These are phyloP conservation scores for Rhadinocentrus ornatus DNA, from an alignment of 2,797 vertebrate genomes.

Conservation along the genomic window DNA sequence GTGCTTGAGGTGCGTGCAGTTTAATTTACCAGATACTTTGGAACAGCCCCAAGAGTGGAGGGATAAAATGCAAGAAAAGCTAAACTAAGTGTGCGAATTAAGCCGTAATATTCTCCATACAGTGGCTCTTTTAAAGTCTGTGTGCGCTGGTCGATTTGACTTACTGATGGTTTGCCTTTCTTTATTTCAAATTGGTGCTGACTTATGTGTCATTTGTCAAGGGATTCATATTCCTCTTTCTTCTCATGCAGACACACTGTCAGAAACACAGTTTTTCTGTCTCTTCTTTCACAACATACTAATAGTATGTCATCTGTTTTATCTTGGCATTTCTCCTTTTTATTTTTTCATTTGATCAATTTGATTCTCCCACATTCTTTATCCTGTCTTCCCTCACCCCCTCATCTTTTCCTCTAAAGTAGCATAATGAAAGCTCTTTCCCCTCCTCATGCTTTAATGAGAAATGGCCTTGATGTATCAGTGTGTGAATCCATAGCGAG, in stretches of 20 bases:
- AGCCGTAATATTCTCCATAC: conserved; percentile 35
- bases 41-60: conserved; percentile 50
- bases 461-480: conserved; percentile 81
- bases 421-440: conserved; percentile 70
- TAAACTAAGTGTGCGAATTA: conserved; percentile 62
- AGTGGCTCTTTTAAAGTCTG: conserved; percentile 22
- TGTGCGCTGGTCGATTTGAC: background rate
- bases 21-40: conserved; percentile 67
- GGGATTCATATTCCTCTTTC: conserved; percentile 21
- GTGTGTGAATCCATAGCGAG: conserved; percentile 67
- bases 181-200: conserved; percentile 33
- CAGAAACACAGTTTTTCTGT: conserved; percentile 11
- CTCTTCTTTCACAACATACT: conserved; percentile 38
- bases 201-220: conserved; percentile 42
- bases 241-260: conserved; percentile 1
- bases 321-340: conserved; percentile 48
- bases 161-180: conserved; percentile 22
- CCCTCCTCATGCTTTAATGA: conserved; percentile 69
- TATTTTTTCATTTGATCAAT: conserved; percentile 42
- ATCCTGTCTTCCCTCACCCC: conserved; percentile 22
- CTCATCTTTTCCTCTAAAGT: conserved; percentile 59
- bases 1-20: conserved; percentile 61
- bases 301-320: conserved; percentile 52
- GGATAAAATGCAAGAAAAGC: conserved; percentile 54
- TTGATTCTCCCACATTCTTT: conserved; percentile 57